phyloP scores from a whole-genome alignment of 2,888 invertebrate species.

The Carabus problematicus region DNA sequence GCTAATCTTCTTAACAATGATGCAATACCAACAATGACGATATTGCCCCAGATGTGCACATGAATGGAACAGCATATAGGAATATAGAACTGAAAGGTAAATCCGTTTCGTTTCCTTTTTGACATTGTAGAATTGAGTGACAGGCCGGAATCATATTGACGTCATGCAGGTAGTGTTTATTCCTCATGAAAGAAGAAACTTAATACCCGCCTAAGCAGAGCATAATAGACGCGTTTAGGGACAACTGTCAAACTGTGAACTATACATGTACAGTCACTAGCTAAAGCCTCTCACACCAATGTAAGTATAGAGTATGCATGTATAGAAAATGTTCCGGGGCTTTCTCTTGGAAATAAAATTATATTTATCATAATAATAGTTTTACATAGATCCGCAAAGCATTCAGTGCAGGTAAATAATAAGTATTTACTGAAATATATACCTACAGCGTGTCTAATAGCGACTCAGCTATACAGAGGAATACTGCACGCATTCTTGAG shows the following conservation, averaged over 20 bases:
- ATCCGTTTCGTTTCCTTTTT: constrained; percentile 4
- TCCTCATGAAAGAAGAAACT: constrained; percentile 27
- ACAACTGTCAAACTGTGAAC: constrained; percentile 41
- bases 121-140: constrained; percentile 1
- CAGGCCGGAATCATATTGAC: background rate
- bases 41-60: constrained; percentile 14
- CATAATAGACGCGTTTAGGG: constrained; percentile 36
- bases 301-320: no score
- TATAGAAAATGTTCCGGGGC: no score
- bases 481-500: no score
- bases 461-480: no score
- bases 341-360: no score
- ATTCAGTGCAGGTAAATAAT: no score
- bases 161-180: constrained; percentile 33
- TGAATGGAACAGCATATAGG: no score
- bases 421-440: no score
- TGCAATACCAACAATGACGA: constrained; percentile 19
- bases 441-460: no score
- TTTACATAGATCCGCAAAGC: no score
- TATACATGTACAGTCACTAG: constrained; percentile 19
- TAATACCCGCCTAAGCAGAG: constrained; percentile 30
- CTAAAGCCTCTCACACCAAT: no score
- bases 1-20: constrained; percentile 32
- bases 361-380: no score
- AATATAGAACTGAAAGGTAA: constrained; percentile 8